Percentiles rank a stretch among this genome's conserved stretches.
These are phyloP conservation scores for Bombus cullumanus DNA, from an alignment of 1,140 invertebrate genomes.

Conservation along the genomic window DNA sequence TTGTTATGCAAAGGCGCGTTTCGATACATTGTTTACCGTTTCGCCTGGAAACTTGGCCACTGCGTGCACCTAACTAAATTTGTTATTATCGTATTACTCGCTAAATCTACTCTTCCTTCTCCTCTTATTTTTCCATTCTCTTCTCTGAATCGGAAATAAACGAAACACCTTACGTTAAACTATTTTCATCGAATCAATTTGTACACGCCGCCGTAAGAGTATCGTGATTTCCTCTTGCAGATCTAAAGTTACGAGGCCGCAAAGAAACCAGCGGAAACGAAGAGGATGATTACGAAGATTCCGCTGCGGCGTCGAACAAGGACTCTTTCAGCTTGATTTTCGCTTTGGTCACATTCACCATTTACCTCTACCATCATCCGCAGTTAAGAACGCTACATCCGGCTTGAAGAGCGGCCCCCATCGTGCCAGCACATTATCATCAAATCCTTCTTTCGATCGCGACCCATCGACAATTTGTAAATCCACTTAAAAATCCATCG, in stretches of 20 bases:
- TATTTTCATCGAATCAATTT: not conserved
- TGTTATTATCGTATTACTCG: too few relatives aligned
- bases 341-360: constrained; percentile 61
- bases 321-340: constrained; percentile 60
- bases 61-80: too few relatives aligned
- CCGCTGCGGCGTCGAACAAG: constrained; percentile 62
- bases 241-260: constrained; percentile 75
- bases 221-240: constrained; percentile 60
- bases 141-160: too few relatives aligned
- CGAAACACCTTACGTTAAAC: too few relatives aligned
- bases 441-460: constrained; percentile 48
- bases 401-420: constrained; percentile 73
- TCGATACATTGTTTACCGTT: too few relatives aligned
- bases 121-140: too few relatives aligned
- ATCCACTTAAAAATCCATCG: constrained; percentile 65
- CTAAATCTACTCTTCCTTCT: too few relatives aligned
- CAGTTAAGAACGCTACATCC: constrained; percentile 75
- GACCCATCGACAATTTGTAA: constrained; percentile 61
- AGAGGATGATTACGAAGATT: constrained; percentile 77
- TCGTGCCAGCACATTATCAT: constrained; percentile 37
- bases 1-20: too few relatives aligned
- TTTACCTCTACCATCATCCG: constrained; percentile 74
- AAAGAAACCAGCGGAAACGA: constrained; percentile 74
- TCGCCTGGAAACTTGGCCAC: too few relatives aligned
- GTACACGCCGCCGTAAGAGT: not conserved